phyloP scores from a whole-genome alignment of 2,113 vertebrate genomes.

The Probosciger aterrimus region DNA sequence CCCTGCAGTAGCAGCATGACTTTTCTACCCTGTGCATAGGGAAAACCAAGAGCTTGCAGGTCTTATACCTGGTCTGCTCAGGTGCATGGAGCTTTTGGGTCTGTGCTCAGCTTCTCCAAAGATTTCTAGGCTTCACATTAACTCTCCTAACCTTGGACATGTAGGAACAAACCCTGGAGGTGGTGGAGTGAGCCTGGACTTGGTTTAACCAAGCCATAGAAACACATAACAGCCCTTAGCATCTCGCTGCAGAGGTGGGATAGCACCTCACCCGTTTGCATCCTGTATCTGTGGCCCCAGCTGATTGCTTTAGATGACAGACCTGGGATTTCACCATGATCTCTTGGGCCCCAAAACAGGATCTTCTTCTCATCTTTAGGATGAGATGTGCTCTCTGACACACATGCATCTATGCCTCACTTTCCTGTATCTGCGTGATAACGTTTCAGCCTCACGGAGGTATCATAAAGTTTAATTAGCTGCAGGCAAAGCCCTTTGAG shows the following conservation, averaged over 20 bases:
- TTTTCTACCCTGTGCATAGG: neutral
- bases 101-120: neutral
- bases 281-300: too few species aligned
- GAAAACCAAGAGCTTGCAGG: neutral
- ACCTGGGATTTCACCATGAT: neutral
- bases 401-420: accelerated
- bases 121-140: neutral
- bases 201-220: neutral
- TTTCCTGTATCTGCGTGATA: neutral
- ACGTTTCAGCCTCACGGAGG: neutral
- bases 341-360: neutral
- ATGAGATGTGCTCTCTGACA: neutral
- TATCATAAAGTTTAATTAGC: conserved; percentile 34
- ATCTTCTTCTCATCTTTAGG: neutral
- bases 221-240: neutral
- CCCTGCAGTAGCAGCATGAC: neutral
- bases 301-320: neutral
- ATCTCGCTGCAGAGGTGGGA: neutral
- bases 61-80: neutral
- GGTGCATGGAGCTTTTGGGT: neutral
- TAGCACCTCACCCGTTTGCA: neutral
- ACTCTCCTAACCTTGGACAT: neutral
- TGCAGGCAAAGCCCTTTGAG: conserved; percentile 38
- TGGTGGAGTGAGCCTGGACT: neutral
- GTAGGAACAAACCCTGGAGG: neutral